phyloP scores from a whole-genome alignment of 2,797 vertebrate genomes.

The Amblyopsis hoosieri region DNA sequence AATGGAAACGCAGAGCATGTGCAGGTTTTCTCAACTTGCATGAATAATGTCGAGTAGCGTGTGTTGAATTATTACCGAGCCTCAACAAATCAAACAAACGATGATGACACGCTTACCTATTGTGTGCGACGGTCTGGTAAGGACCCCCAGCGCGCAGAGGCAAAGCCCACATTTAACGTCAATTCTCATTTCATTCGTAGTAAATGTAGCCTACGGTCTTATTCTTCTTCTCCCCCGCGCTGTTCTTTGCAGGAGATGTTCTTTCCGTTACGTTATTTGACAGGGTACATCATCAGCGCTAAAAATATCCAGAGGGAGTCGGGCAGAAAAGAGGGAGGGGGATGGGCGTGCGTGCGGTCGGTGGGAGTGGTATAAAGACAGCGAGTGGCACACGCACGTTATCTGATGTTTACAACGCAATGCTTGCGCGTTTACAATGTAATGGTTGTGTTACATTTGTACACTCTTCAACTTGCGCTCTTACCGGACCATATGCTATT shows the following conservation, averaged over 20 bases:
- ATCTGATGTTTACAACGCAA: too few relatives aligned
- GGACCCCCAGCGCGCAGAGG: constrained; percentile 42
- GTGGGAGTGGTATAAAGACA: constrained; percentile 1
- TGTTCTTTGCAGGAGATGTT: constrained; percentile 42
- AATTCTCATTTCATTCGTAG: constrained; percentile 54
- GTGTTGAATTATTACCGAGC: constrained; percentile 25
- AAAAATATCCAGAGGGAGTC: constrained; percentile 79
- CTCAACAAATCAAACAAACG: constrained; percentile 7
- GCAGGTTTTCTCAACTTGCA: not conserved
- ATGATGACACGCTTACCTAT: constrained; percentile 52
- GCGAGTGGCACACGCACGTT: not conserved
- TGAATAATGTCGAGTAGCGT: constrained; percentile 29
- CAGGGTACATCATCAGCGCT: constrained; percentile 71
- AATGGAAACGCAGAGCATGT: not conserved
- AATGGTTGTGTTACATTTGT: too few relatives aligned
- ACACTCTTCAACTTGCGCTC: not conserved
- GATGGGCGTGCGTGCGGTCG: constrained; percentile 58
- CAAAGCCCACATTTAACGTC: constrained; percentile 40
- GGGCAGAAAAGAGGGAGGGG: constrained; percentile 62
- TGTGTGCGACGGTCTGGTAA: constrained; percentile 54
- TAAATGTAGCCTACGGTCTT: constrained; percentile 4
- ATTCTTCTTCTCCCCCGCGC: constrained; percentile 30
- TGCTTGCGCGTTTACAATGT: too few relatives aligned
- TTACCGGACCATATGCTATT: not conserved
- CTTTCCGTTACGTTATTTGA: constrained; percentile 77